Evolutionary conservation across 2,888 invertebrate species (phyloP), one percentile per base, ranked within the genome.

Genomic region (Drosophila atroscutellata): DNA sequence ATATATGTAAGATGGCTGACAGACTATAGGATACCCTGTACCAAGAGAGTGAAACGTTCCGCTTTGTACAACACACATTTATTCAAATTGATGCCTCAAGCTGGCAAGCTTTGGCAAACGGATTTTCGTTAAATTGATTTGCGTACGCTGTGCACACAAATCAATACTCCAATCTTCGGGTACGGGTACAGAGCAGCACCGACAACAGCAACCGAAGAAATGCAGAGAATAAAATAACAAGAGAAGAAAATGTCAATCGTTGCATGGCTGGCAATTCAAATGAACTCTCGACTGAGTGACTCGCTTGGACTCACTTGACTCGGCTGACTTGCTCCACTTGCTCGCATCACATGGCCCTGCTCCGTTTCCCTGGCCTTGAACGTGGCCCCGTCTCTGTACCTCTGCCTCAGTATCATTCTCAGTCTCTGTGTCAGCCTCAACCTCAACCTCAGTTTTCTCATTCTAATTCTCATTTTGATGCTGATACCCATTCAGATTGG

Each of bases 341-440:
- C 15, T 37, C 36, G 45, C 47, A 36, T 54, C 51, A 26, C 30
- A 50, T 59, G 56, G 67, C 67, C 72, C 63, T 64, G 63, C 75
- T 77, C 52, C 65, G 62, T 54, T 80, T 69, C 39, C 28, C 37
- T 72, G 72, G 66, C 80, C 76, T 72, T 80, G 79, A 80, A 77
- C 70, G 57, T 72, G 59, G 49, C 63, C 6, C 20, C 30, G 18
- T 39, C 36, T 9, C 24, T 9, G 24, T 2, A 18, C 18, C n/a
- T 8, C 20, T 3, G 13, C 15, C 32, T 32, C n/a, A 3, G 9
- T 36, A 15, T 7, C 36, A 34, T 15, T 13, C 51, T 15, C 51
- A 15, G 26, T n/a, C 24, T 24, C 24, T 45, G 28, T n/a, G 11
- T 18, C 36, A 18, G 18, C 8, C 36, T 20, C 30, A 57, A 20